Conservation (phyloP, 1,140 invertebrate genomes). For the Stegodyphus dumicola region DNA sequence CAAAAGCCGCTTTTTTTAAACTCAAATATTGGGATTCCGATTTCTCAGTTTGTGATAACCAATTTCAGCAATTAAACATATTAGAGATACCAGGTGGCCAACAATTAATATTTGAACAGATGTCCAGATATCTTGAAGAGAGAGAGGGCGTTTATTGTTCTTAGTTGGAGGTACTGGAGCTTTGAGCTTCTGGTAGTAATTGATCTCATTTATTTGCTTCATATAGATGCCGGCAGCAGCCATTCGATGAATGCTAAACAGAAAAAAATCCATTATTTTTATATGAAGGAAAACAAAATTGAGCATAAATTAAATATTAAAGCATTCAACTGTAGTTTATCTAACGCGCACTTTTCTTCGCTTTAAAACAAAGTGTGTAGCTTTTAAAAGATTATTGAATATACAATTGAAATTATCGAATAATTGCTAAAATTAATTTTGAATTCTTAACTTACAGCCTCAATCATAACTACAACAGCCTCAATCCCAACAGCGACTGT, state of each 20-base stretch:
- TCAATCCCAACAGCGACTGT: no score
- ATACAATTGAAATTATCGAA: no score
- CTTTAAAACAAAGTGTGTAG: no score
- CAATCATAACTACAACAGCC: no score
- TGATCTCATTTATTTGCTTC: background rate
- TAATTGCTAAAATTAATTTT: no score
- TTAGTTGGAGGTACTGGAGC: background rate
- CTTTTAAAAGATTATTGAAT: no score
- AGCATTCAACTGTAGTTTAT: constrained; percentile 1
- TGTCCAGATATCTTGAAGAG: background rate
- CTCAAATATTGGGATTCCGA: no score
- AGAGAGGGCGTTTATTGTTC: background rate
- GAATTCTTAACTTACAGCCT: no score
- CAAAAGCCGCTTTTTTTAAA: no score
- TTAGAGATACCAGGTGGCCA: background rate
- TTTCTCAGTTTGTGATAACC: no score
- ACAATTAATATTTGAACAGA: background rate
- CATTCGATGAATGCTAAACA: constrained; percentile 7
- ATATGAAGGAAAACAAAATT: background rate
- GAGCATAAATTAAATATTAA: background rate
- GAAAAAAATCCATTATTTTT: background rate
- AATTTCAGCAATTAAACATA: no score
- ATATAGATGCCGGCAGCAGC: background rate
- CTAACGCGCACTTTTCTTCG: no score
- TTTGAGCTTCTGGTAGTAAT: background rate